phyloP scores from a whole-genome alignment of 2,888 invertebrate genomes.

The Acanthoscelides obtectus region DNA sequence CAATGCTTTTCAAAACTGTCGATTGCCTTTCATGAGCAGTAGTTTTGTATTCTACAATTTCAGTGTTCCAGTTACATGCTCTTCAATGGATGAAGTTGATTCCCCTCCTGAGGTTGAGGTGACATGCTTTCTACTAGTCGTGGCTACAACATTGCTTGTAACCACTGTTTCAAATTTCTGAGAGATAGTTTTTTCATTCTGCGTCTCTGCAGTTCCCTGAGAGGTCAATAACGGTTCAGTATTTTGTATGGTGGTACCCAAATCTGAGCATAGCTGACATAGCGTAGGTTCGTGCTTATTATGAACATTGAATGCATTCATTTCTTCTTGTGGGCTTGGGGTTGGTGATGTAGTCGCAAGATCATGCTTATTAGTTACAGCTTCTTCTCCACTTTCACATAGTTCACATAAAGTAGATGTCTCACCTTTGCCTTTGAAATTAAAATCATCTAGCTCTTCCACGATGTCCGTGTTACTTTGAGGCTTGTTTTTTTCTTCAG shows the following conservation, averaged over 20 bases:
- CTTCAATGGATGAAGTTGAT: too few species aligned
- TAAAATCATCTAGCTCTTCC: constrained; percentile 2
- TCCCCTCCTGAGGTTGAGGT: too few species aligned
- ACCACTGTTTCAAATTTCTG: too few species aligned
- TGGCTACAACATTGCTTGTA: too few species aligned
- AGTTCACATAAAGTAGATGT: constrained; percentile 2
- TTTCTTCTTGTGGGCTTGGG: background rate
- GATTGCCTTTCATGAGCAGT: too few species aligned
- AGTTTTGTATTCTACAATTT: background rate
- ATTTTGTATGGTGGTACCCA: background rate
- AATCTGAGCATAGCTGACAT: background rate
- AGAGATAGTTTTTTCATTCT: background rate
- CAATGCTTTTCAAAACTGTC: too few species aligned
- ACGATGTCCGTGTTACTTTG: background rate
- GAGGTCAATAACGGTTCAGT: background rate
- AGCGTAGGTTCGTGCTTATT: background rate
- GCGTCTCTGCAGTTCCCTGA: background rate
- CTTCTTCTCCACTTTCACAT: background rate
- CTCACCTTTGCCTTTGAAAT: constrained; percentile 2
- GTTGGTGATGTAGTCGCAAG: background rate
- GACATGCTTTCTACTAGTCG: too few species aligned
- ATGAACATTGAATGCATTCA: background rate
- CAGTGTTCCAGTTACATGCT: background rate
- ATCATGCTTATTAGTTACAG: background rate
- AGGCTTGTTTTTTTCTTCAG: background rate